These are phyloP conservation scores for Neogale vison DNA, from an alignment of 2,113 vertebrate species.

Conservation along the genomic window DNA sequence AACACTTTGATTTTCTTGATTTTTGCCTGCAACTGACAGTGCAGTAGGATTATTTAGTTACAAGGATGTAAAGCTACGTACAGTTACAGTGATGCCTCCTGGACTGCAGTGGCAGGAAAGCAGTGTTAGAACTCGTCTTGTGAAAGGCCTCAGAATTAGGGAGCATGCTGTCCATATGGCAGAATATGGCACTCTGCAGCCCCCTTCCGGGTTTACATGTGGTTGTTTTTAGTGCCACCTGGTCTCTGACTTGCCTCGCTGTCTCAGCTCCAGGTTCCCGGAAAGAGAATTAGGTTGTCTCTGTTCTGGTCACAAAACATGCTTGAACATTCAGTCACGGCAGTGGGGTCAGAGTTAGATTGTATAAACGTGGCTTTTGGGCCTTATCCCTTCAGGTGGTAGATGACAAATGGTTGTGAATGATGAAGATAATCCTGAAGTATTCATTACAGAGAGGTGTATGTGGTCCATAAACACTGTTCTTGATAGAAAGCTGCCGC, in stretches of 20 bases:
- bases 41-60: not conserved
- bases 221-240: not conserved
- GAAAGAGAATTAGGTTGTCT: not conserved
- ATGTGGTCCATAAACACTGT: not conserved
- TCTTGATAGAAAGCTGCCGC: not conserved
- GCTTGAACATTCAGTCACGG: not conserved
- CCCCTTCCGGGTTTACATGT: not conserved
- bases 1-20: not conserved
- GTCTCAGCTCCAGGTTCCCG: not conserved
- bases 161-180: accelerated
- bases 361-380: not conserved
- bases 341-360: not conserved
- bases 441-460: not conserved
- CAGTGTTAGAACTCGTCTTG: not conserved
- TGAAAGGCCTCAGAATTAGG: not conserved
- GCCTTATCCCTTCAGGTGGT: not conserved
- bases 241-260: not conserved
- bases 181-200: accelerated
- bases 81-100: not conserved
- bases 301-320: not conserved
- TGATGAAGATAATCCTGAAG: no score
- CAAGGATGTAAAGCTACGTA: not conserved
- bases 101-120: not conserved
- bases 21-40: not conserved
- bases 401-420: not conserved